Evolutionary conservation across 2,888 invertebrate species (phyloP), one percentile per base, ranked within the genome.

Genomic region (Melolontha melolontha): DNA sequence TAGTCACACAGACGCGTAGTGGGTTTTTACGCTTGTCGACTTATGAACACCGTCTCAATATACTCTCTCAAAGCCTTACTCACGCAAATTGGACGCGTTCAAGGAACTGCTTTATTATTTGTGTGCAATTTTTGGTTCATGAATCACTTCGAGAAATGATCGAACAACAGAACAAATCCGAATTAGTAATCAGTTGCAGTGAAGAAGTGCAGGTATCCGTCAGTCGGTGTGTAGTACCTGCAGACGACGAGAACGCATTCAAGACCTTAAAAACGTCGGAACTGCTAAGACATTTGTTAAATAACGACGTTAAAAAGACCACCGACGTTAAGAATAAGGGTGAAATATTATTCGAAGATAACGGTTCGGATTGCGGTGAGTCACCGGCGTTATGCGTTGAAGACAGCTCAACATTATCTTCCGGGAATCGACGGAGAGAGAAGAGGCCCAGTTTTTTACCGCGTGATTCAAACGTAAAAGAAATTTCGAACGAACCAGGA

Each of bases 121-220:
- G 71, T 70, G 73, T 75, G 72, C 70, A 70, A 71, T 73, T 71
- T 66, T 73, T 68, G 66, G 70, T 70, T 64, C 68, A 72, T 75
- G 78, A 77, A 77, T 78, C 78, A 76, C 74, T 54, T 50, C 69
- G 59, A 69, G 76, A 75, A 72, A 77, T 78, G 77, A 76, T 76
- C 75, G 59, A 44, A 42, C 16, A 59, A 75, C 74, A 68, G 73
- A 75, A 44, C 75, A 74, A 76, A 73, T 74, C 74, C 75, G 77
- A 77, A 71, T 76, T 76, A 74, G 73, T 71, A 41, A 70, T 57
- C 70, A 73, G 73, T 70, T 74, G 75, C 72, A 69, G 59, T 65
- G 57, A 49, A 64, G 66, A 62, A n/a, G 34, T 47, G 55, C 40
- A 40, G 47, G 54, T 51, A 57, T 54, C 40, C 44, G 47, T 17